These are phyloP conservation scores for Scomberomorus guttatus DNA, from an alignment of 2,797 vertebrate species.

Conservation along the genomic window DNA sequence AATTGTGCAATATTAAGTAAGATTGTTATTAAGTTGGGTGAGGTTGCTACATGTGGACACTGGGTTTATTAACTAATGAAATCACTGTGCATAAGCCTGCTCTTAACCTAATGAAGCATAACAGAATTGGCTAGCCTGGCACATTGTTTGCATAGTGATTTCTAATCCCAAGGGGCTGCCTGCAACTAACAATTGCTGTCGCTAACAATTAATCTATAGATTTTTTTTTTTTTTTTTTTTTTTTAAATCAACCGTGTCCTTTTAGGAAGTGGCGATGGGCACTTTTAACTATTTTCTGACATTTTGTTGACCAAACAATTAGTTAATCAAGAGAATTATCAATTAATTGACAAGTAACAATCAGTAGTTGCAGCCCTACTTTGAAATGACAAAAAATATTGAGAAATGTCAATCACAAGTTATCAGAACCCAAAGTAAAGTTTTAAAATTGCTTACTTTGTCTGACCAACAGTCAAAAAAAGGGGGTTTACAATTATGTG, in stretches of 20 bases:
- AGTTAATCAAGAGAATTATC: no score
- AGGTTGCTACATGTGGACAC: not conserved
- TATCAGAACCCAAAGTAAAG: no score
- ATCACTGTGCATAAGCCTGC: constrained; percentile 9
- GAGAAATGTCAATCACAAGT: no score
- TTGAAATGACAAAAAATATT: no score
- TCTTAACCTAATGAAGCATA: constrained; percentile 36
- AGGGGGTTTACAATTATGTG: no score
- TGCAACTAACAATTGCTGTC: constrained; percentile 36
- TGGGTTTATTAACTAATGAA: constrained; percentile 29
- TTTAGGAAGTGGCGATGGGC: no score
- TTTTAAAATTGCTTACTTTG: no score
- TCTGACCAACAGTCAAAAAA: not conserved
- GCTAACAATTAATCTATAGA: constrained; percentile 31
- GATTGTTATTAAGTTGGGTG: no score
- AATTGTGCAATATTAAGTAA: constrained; percentile 7
- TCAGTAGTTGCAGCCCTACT: no score
- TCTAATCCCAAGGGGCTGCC: constrained; percentile 25
- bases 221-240: not conserved
- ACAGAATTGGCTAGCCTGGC: constrained; percentile 37
- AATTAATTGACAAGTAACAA: no score
- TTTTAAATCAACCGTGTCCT: not conserved
- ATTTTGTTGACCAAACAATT: no score
- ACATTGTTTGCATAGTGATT: constrained; percentile 43
- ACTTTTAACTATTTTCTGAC: no score